Evolutionary conservation across 2,797 vertebrate genomes (phyloP).

Genomic region (Miichthys miiuy): DNA sequence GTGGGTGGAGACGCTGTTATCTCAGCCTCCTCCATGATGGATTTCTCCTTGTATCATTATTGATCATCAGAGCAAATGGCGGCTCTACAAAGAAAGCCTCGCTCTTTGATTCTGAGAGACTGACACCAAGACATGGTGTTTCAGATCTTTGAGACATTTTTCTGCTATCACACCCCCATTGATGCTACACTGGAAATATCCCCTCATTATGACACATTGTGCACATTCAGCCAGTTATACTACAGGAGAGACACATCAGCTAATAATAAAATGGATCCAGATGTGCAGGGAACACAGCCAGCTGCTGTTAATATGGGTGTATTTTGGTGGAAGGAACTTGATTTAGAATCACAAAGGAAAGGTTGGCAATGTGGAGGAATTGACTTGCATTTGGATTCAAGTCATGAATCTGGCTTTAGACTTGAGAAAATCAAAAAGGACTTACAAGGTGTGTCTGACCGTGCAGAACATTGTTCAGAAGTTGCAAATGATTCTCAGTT

Average conservation of each 20-base stretch:
- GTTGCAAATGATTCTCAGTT: background rate
- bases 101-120: conserved; percentile 41
- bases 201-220: conserved; percentile 8
- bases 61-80: conserved; percentile 44
- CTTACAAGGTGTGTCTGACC: background rate
- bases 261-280: conserved; percentile 22
- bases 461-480: background rate
- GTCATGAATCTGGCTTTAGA: background rate
- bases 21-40: conserved; percentile 20
- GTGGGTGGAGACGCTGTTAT: conserved; percentile 19
- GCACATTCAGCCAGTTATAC: conserved; percentile 28
- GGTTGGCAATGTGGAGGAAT: background rate
- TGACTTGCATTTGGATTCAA: background rate
- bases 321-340: background rate
- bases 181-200: conserved; percentile 9
- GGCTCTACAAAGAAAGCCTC: conserved; percentile 34
- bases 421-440: background rate
- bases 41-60: conserved; percentile 39
- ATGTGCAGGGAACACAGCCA: conserved; percentile 2
- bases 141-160: conserved; percentile 31
- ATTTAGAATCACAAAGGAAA: background rate
- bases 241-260: conserved; percentile 11
- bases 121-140: conserved; percentile 26
- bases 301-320: background rate
- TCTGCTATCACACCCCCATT: conserved; percentile 19